Evolutionary conservation across 2,113 vertebrate species (phyloP).

Genomic region (Puma concolor): DNA sequence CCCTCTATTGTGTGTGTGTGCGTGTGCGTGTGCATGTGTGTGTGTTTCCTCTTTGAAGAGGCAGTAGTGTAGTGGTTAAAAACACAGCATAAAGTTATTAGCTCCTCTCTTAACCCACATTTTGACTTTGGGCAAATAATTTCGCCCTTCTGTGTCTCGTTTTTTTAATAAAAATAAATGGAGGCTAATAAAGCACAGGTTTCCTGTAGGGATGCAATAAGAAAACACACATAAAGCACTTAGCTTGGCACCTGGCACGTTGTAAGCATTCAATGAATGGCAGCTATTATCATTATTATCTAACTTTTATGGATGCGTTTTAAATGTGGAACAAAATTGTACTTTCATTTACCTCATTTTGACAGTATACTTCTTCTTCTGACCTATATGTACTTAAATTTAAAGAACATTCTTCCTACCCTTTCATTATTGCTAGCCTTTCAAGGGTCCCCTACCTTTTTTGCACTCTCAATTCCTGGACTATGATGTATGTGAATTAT

Average conservation of each 20-base stretch:
- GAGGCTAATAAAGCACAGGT: constrained; percentile 63
- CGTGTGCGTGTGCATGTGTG: neutral
- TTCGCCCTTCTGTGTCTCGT: constrained; percentile 53
- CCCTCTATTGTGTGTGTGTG: neutral
- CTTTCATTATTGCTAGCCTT: constrained; percentile 61
- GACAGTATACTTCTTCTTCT: constrained; percentile 60
- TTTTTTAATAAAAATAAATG: constrained; percentile 44
- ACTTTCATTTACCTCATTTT: constrained; percentile 70
- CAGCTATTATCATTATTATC: constrained; percentile 57
- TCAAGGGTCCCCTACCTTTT: constrained; percentile 44
- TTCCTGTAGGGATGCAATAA: constrained; percentile 59
- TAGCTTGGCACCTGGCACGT: constrained; percentile 21
- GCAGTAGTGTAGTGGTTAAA: neutral
- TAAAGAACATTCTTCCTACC: constrained; percentile 51
- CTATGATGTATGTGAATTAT: neutral
- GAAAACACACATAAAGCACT: constrained; percentile 31
- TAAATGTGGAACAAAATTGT: constrained; percentile 58
- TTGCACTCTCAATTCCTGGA: constrained; percentile 9
- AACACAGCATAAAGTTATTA: constrained; percentile 12
- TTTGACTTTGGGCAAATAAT: constrained; percentile 62
- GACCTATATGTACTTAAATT: constrained; percentile 55
- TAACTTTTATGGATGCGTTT: constrained; percentile 63
- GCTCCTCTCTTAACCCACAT: neutral
- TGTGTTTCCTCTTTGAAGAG: neutral
- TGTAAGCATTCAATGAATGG: neutral